These are phyloP conservation scores for Sciurus carolinensis DNA, from an alignment of 2,797 vertebrate genomes.

Conservation along the genomic window DNA sequence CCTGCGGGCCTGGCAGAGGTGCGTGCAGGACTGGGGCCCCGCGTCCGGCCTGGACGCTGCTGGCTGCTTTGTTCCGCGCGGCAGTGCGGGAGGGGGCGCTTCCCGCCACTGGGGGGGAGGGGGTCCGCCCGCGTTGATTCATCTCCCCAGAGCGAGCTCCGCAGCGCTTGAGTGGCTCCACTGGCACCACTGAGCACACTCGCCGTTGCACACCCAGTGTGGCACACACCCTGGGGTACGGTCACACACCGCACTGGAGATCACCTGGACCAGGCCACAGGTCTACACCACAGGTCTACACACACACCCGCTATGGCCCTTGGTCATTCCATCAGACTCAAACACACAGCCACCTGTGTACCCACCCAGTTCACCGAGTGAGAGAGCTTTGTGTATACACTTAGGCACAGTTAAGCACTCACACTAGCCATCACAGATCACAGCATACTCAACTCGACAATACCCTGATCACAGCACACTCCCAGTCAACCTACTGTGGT, in stretches of 20 bases:
- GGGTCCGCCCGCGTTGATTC: constrained; percentile 73
- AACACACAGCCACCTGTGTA: constrained; percentile 71
- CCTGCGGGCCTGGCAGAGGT: background rate
- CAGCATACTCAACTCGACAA: background rate
- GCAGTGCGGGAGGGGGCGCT: constrained; percentile 62
- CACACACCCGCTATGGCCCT: background rate
- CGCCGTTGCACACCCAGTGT: constrained; percentile 42
- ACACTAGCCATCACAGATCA: background rate
- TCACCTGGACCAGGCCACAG: background rate
- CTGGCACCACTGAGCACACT: constrained; percentile 59
- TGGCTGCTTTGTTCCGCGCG: constrained; percentile 78
- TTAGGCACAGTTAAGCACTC: constrained; percentile 54
- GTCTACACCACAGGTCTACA: constrained; percentile 47
- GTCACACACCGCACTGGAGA: background rate
- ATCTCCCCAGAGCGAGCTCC: constrained; percentile 51
- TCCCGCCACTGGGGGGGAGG: constrained; percentile 74
- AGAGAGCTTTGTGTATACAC: background rate
- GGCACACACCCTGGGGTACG: constrained; percentile 8
- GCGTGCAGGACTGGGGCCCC: background rate
- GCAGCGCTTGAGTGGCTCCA: background rate
- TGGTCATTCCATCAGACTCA: constrained; percentile 69
- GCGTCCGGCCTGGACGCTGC: background rate
- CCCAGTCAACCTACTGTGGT: background rate
- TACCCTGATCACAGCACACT: background rate
- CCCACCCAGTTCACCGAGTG: background rate